Percentiles rank a stretch among this genome's conserved stretches.
Evolutionary conservation across 2,888 invertebrate genomes (phyloP).

Genomic region (Meliscaeva auricollis): DNA sequence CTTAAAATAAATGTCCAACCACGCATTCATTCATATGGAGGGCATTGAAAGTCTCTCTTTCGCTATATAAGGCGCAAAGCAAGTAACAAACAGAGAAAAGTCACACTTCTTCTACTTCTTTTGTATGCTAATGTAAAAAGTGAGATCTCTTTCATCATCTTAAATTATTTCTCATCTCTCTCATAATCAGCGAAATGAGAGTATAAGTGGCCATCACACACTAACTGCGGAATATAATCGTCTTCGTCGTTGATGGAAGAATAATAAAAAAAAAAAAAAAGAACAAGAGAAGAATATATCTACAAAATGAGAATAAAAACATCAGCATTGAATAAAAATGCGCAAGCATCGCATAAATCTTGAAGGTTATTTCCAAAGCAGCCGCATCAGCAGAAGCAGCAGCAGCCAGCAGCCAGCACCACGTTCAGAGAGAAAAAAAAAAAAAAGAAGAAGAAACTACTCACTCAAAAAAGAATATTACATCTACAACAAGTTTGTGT

Average conservation of each 20-base stretch:
- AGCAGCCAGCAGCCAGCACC: conserved; percentile 14
- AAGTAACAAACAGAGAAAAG: conserved; percentile 47
- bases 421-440: not conserved
- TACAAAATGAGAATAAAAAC: not conserved
- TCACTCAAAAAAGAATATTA: conserved; percentile 34
- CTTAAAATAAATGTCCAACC: conserved; percentile 5
- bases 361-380: conserved; percentile 60
- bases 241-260: not conserved
- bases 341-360: conserved; percentile 75
- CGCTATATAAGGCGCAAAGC: not conserved
- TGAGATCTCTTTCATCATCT: conserved; percentile 67
- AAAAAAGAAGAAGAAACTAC: conserved; percentile 3
- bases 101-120: conserved; percentile 54
- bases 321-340: conserved; percentile 68
- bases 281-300: conserved; percentile 17
- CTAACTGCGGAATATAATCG: conserved; percentile 65
- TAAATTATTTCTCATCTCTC: conserved; percentile 65
- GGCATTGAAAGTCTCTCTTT: not conserved
- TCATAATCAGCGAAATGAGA: conserved; percentile 71
- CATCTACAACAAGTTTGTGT: conserved; percentile 62
- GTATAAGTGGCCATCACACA: conserved; percentile 75
- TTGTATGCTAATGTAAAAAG: conserved; percentile 70
- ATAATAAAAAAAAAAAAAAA: not conserved
- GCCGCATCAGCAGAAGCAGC: conserved; percentile 20
- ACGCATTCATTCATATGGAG: conserved; percentile 29